Evolutionary conservation across 2,113 vertebrate species (phyloP), one percentile per base, ranked within the genome.

Genomic region (Craseonycteris thonglongyai): DNA sequence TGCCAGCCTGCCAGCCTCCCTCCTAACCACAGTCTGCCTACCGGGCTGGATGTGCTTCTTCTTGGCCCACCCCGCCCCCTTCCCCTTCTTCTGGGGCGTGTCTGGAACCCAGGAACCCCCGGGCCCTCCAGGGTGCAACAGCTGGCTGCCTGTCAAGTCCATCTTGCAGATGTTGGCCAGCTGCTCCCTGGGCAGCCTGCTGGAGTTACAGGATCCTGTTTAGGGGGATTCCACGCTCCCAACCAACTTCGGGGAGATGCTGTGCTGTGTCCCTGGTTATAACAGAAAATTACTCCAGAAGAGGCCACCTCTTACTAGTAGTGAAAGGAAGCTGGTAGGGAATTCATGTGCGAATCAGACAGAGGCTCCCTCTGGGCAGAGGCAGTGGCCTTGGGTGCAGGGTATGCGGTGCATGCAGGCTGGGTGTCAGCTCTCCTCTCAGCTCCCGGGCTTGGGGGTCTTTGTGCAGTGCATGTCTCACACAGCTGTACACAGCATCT

Each of bases 1-100:
- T 33, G 38, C 79, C 35, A 35, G 4, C 35, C 3, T 33, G 38
- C 79, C 35, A 35, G 4, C 35, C 3, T 42, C 30, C 35, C 80
- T 79, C 79, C 26, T 38, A 71, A 83, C 42, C 35, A 54, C 14
- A 6, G 18, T 10, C 45, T 8, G 13, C 10, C 45, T 42, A 16
- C 35, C 18, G n/a, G n/a, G n/a, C n/a, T 26, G 26, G 9, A 7
- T 5, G 13, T 24, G 56, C 12, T 85, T n/a, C 26, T 78, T 59
- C 28, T 15, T 42, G 38, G 35, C 2, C 47, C 19, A 16, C 10
- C 15, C 3, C 3, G 7, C 1, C 9, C 22, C 7, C 6, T 16
- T 3, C 61, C 10, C 8, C n/a, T 24, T 45, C 63, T 79, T 42
- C 30, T 28, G 12, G 81, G 75, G 10, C 24, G 40, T 1, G 3